Evolutionary conservation across 2,888 invertebrate species (phyloP).

Genomic region (Melieria crassipennis): DNA sequence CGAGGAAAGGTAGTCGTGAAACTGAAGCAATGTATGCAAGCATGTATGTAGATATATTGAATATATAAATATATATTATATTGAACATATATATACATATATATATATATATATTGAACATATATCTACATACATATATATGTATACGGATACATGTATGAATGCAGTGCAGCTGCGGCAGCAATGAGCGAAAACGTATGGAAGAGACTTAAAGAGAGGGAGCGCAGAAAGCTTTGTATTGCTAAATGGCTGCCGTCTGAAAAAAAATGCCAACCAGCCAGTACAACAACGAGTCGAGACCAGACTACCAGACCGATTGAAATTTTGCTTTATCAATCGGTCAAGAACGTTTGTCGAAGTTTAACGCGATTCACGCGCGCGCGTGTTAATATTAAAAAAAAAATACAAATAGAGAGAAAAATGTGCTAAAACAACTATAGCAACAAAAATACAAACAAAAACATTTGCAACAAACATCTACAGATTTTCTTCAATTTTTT

Average conservation of each 20-base stretch:
- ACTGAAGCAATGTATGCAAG: background rate
- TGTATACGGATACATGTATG: too few relatives aligned
- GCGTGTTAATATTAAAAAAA: background rate
- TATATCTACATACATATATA: too few relatives aligned
- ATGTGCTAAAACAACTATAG: background rate
- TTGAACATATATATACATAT: too few relatives aligned
- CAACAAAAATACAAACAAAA: background rate
- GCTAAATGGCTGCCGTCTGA: too few relatives aligned
- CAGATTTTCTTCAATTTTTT: too few relatives aligned
- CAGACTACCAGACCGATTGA: too few relatives aligned
- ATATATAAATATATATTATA: too few relatives aligned
- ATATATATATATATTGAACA: too few relatives aligned
- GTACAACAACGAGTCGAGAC: background rate
- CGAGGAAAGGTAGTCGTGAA: background rate
- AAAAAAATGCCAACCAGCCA: background rate
- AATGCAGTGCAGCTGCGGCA: too few relatives aligned
- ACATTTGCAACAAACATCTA: background rate
- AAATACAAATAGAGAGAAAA: conserved; percentile 1
- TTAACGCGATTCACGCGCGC: conserved; percentile 41
- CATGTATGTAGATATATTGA: too few relatives aligned
- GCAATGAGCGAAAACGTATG: background rate
- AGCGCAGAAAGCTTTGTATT: too few relatives aligned
- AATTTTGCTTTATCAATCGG: conserved; percentile 62
- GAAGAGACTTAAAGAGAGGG: background rate
- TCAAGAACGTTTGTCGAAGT: conserved; percentile 63